Percentiles rank a stretch among this genome's conserved stretches.
Conservation (phyloP, 1,140 invertebrate genomes). For the Bombus waltoni region DNA sequence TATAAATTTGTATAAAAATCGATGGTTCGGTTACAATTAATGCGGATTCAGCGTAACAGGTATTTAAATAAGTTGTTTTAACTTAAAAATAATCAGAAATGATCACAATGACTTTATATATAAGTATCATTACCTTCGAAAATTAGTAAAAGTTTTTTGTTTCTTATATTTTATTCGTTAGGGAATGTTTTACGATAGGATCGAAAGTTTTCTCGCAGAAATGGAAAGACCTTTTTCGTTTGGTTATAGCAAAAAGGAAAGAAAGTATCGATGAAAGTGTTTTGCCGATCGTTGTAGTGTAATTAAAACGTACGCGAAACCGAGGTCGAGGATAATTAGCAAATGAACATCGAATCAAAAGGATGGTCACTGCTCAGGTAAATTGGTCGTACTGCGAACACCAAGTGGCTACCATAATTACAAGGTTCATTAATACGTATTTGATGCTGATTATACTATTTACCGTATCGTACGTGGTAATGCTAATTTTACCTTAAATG, state of each 20-base stretch:
- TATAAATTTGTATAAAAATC: no score
- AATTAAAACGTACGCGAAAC: conserved; percentile 51
- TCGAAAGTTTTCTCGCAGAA: background rate
- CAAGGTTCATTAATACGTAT: conserved; percentile 41
- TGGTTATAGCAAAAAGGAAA: background rate
- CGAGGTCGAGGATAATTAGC: conserved; percentile 25
- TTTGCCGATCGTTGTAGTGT: background rate
- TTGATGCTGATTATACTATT: conserved; percentile 13
- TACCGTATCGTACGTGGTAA: conserved; percentile 1
- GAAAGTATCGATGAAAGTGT: conserved; percentile 2
- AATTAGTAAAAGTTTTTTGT: background rate
- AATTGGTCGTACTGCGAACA: conserved; percentile 44
- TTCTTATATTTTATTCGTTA: background rate
- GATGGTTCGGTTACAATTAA: no score
- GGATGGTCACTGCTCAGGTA: background rate
- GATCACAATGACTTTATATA: background rate
- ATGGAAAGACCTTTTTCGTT: background rate
- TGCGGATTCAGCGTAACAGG: no score
- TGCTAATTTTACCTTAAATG: background rate
- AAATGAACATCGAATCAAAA: conserved; percentile 45
- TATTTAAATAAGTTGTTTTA: no score
- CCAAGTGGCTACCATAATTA: conserved; percentile 26
- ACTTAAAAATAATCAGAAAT: no score
- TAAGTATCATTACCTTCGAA: background rate
- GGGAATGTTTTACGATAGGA: background rate